A percentile compares a stretch with the other conserved stretches of the same genome.
Conservation (phyloP, 2,797 vertebrate genomes). For the Scleropages formosus region DNA sequence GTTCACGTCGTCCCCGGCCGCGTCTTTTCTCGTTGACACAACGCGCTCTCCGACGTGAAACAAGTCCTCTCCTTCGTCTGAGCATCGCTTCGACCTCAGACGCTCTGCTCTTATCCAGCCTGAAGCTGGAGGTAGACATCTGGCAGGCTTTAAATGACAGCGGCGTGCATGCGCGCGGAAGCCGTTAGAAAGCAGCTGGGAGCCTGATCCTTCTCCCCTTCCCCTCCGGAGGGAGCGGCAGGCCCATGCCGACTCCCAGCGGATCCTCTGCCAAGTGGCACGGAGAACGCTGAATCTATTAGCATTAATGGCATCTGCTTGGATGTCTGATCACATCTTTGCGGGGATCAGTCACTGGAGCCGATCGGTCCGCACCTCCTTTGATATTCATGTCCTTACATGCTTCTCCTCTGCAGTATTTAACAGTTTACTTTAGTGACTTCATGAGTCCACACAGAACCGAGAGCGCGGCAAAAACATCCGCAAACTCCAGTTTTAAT, state of each 20-base stretch:
- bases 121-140: slow-evolving; percentile 47
- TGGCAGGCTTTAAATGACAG: slow-evolving; percentile 42
- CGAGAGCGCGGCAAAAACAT: slow-evolving; percentile 5
- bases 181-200: slow-evolving; percentile 26
- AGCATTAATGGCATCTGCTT: slow-evolving; percentile 51
- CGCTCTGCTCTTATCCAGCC: neutral
- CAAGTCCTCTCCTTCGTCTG: slow-evolving; percentile 25
- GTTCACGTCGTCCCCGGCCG: slow-evolving; percentile 31
- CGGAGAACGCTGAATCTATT: slow-evolving; percentile 51
- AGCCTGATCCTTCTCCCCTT: slow-evolving; percentile 30
- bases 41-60: slow-evolving; percentile 26
- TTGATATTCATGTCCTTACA: slow-evolving; percentile 38
- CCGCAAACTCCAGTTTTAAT: neutral
- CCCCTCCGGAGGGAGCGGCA: slow-evolving; percentile 28
- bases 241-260: slow-evolving; percentile 14
- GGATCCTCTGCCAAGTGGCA: slow-evolving; percentile 35
- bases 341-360: slow-evolving; percentile 31
- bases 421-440: slow-evolving; percentile 16
- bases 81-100: neutral
- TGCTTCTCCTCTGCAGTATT: slow-evolving; percentile 33
- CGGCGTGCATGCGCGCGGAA: slow-evolving; percentile 23
- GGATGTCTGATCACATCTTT: slow-evolving; percentile 53
- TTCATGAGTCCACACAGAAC: neutral
- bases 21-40: slow-evolving; percentile 17
- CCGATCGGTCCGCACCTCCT: slow-evolving; percentile 32